Conservation (phyloP, 1,140 invertebrate species). For the Leptopilina clavipes region DNA sequence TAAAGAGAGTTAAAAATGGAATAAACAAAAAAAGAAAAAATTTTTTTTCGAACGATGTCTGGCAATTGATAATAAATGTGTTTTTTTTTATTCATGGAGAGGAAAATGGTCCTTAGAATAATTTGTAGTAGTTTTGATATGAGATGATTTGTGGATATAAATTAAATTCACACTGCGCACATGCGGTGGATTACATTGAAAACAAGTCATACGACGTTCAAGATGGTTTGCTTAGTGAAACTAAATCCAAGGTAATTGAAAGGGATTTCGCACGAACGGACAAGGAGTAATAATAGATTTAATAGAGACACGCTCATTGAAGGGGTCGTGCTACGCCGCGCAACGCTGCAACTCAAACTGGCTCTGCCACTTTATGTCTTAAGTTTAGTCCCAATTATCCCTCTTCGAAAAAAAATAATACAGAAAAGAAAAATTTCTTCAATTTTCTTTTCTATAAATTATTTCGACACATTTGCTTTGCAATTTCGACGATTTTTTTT, state of each 20-base stretch:
- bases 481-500: too few species aligned
- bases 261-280: conserved; percentile 66
- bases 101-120: background rate
- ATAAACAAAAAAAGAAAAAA: background rate
- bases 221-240: conserved; percentile 55
- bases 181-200: conserved; percentile 18
- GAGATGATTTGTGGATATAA: conserved; percentile 30
- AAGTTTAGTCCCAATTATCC: conserved; percentile 20
- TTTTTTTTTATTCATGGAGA: background rate
- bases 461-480: too few species aligned
- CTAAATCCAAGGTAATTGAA: conserved; percentile 68
- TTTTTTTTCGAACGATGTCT: background rate
- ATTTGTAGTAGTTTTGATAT: conserved; percentile 4
- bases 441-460: too few species aligned
- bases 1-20: conserved; percentile 19
- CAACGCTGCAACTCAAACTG: conserved; percentile 48
- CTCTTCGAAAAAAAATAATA: too few species aligned
- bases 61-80: conserved; percentile 13
- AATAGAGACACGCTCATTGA: conserved; percentile 75
- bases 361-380: conserved; percentile 31
- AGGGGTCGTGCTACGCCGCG: conserved; percentile 57
- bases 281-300: conserved; percentile 73
- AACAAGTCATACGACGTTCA: conserved; percentile 19
- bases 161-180: conserved; percentile 29
- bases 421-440: too few species aligned